These are phyloP conservation scores for Drosophila stalkeri DNA, from an alignment of 2,888 invertebrate genomes.

Conservation along the genomic window DNA sequence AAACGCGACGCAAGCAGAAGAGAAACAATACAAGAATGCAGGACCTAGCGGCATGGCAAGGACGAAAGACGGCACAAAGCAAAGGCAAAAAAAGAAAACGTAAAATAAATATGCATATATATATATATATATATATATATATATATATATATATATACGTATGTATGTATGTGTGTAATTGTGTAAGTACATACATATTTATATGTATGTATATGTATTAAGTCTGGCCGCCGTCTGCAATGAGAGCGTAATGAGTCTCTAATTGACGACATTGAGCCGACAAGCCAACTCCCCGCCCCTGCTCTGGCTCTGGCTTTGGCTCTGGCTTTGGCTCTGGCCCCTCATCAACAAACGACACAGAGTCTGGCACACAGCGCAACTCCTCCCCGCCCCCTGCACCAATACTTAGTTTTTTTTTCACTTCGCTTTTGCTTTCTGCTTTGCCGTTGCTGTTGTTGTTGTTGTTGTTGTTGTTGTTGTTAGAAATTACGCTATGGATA, in stretches of 20 bases:
- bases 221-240: constrained; percentile 83
- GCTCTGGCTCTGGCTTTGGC: neutral
- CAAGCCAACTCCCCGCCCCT: constrained; percentile 6
- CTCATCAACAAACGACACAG: neutral
- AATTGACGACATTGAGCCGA: constrained; percentile 81
- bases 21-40: constrained; percentile 78
- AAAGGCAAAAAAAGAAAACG: constrained; percentile 24
- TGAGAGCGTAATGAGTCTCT: constrained; percentile 83
- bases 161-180: constrained; percentile 24
- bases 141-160: constrained; percentile 19
- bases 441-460: constrained; percentile 25
- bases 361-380: constrained; percentile 15
- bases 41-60: constrained; percentile 48
- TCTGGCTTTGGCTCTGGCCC: neutral
- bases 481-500: constrained; percentile 77
- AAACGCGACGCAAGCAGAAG: constrained; percentile 42
- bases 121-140: neutral
- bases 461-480: constrained; percentile 60
- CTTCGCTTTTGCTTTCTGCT: constrained; percentile 20
- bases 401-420: constrained; percentile 15
- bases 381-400: neutral
- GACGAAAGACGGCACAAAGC: constrained; percentile 52
- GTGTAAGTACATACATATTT: neutral
- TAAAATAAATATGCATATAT: constrained; percentile 9
- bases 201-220: constrained; percentile 37